Percentiles rank a stretch among this genome's conserved stretches.
Conservation (phyloP, 1,140 invertebrate species). For the Drosophila lowei region DNA sequence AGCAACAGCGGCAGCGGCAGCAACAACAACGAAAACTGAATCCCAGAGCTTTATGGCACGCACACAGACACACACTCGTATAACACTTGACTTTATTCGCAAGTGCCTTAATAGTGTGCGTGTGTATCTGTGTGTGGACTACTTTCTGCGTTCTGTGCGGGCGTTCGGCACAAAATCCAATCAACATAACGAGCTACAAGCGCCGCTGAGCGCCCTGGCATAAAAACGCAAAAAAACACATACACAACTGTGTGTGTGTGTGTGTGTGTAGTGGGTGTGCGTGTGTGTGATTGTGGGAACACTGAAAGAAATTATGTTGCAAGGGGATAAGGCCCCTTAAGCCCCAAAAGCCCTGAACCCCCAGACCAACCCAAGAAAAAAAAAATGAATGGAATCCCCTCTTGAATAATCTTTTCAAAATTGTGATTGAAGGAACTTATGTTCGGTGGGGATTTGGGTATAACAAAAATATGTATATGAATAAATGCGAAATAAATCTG, state of each 20-base stretch:
- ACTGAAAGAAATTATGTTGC: conserved; percentile 32
- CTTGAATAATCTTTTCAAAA: conserved; percentile 4
- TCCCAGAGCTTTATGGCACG: conserved; percentile 76
- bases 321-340: conserved; percentile 1
- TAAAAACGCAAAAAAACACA: conserved; percentile 68
- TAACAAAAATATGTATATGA: neutral
- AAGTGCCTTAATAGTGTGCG: conserved; percentile 75
- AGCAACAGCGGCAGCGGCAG: conserved; percentile 5
- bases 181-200: conserved; percentile 81
- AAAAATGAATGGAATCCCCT: neutral
- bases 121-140: conserved; percentile 59
- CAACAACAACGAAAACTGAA: conserved; percentile 57
- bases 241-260: conserved; percentile 31
- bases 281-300: conserved; percentile 28
- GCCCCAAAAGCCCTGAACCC: conserved; percentile 2
- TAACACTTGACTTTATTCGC: conserved; percentile 81
- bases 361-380: neutral
- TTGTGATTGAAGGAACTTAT: no score
- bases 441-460: neutral
- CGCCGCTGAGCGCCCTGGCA: conserved; percentile 71
- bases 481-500: conserved; percentile 6
- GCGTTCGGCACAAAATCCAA: conserved; percentile 76
- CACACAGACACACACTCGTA: conserved; percentile 34
- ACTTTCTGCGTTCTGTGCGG: conserved; percentile 65
- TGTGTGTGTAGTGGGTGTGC: neutral